Evolutionary conservation across 2,113 vertebrate species (phyloP).

Genomic region (Anoura caudifer): DNA sequence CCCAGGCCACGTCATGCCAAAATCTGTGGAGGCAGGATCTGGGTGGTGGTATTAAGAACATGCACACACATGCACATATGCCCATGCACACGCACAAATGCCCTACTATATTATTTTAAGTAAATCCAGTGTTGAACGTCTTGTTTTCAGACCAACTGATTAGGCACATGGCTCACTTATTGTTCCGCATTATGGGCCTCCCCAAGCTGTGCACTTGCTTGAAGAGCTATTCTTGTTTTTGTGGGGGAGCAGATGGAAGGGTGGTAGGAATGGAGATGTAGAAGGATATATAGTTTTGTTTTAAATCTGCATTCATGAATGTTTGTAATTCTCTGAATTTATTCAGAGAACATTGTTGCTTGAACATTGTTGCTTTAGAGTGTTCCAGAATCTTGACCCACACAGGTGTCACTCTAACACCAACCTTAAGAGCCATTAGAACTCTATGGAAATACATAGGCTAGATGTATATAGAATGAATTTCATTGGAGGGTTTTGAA

Average conservation of each 20-base stretch:
- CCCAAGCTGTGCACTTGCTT: background rate
- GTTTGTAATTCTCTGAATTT: constrained; percentile 21
- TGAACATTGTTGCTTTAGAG: background rate
- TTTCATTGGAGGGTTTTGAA: background rate
- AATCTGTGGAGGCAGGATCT: background rate
- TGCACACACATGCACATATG: rapidly evolving
- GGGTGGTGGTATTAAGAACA: background rate
- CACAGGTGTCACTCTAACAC: background rate
- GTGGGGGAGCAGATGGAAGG: background rate
- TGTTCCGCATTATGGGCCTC: background rate
- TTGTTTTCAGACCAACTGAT: background rate
- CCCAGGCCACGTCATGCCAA: background rate
- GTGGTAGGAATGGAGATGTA: background rate
- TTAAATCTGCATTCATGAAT: background rate
- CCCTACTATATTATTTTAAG: background rate
- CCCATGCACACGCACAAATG: no score
- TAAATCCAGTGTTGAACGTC: background rate
- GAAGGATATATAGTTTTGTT: background rate
- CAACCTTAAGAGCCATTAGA: background rate
- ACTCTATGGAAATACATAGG: background rate
- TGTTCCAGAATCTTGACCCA: background rate
- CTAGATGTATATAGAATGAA: background rate
- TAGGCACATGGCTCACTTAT: background rate
- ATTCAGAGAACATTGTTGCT: background rate
- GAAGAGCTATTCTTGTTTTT: background rate